phyloP scores from a whole-genome alignment of 1,140 invertebrate genomes.

The Drosophila pallidifrons region DNA sequence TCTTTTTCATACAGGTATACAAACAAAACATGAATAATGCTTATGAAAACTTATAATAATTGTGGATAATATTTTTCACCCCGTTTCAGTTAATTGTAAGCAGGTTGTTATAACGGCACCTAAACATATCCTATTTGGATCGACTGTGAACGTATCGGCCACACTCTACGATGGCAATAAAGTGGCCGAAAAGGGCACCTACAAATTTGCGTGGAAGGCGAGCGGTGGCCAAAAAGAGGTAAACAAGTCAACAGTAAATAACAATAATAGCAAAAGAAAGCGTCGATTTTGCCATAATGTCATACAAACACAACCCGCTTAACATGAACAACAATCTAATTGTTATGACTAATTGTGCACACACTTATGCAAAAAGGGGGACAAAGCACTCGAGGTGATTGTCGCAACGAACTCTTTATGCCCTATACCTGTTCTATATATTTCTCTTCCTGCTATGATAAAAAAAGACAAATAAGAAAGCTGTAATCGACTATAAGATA shows the following conservation, averaged over 20 bases:
- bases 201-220: constrained; percentile 68
- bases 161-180: constrained; percentile 61
- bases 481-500: too few relatives aligned
- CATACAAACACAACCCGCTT: background rate
- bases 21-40: background rate
- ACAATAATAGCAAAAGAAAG: constrained; percentile 17
- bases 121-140: constrained; percentile 58
- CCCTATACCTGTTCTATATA: background rate
- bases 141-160: constrained; percentile 65
- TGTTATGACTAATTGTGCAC: constrained; percentile 38
- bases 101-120: constrained; percentile 63
- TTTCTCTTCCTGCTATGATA: background rate
- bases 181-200: constrained; percentile 48
- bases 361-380: background rate
- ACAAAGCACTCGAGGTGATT: too few relatives aligned
- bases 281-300: constrained; percentile 5
- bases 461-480: background rate
- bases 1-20: constrained; percentile 58
- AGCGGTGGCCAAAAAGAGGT: constrained; percentile 52
- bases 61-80: background rate
- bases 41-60: background rate
- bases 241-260: constrained; percentile 26
- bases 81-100: constrained; percentile 52
- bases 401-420: background rate
- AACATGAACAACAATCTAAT: background rate